Evolutionary conservation across 1,140 invertebrate genomes (phyloP).

Genomic region (Pogonognathellus flavescens): DNA sequence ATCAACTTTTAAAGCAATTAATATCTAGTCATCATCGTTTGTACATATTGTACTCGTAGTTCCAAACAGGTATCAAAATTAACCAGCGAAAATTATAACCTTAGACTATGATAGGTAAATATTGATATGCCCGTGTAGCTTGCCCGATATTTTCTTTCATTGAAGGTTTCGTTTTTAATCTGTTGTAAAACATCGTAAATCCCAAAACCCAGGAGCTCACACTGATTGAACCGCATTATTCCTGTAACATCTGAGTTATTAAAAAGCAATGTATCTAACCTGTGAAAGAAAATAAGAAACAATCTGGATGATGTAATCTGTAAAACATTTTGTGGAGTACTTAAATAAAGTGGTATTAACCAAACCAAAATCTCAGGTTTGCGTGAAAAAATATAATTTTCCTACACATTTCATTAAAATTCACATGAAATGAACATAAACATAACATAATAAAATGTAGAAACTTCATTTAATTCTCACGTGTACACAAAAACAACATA

Average conservation of each 20-base stretch:
- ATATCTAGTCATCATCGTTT: constrained; percentile 32
- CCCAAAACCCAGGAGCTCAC: neutral
- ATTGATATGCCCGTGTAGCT: neutral
- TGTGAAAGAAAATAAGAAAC: neutral
- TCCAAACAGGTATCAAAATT: constrained; percentile 22
- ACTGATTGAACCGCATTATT: neutral
- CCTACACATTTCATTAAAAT: too few relatives aligned
- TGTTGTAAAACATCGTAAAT: neutral
- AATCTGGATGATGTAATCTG: constrained; percentile 33
- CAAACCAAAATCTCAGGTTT: neutral
- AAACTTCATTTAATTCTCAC: too few relatives aligned
- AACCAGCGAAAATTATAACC: neutral
- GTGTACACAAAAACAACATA: too few relatives aligned
- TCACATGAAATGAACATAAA: too few relatives aligned
- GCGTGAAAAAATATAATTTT: too few relatives aligned
- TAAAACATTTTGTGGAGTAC: neutral
- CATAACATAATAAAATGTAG: too few relatives aligned
- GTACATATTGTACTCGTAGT: constrained; percentile 30
- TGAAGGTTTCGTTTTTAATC: neutral
- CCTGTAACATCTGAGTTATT: neutral
- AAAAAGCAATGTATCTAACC: neutral
- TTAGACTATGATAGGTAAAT: neutral
- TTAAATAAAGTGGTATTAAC: constrained; percentile 33
- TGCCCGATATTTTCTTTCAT: constrained; percentile 22
- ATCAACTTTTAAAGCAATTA: constrained; percentile 86